phyloP scores from a whole-genome alignment of 2,797 vertebrate species.

The Microctenopoma stevenorrisi region DNA sequence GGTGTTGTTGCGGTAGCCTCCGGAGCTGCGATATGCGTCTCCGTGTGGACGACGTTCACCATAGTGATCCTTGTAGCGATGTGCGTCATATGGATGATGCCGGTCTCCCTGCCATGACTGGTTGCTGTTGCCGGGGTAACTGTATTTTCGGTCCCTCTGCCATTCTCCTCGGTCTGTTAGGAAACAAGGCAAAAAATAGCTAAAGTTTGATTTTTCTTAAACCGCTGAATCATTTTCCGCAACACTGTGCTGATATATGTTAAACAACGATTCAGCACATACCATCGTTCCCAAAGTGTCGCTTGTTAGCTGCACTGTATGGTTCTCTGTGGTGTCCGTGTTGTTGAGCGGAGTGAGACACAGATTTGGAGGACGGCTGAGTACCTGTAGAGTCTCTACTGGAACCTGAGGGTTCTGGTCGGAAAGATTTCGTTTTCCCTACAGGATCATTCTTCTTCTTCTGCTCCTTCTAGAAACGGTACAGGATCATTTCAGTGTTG shows the following conservation, averaged over 20 bases:
- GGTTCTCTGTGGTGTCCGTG: constrained; percentile 92
- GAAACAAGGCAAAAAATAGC: background rate
- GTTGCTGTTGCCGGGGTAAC: constrained; percentile 89
- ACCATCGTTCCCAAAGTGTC: constrained; percentile 91
- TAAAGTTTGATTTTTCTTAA: background rate
- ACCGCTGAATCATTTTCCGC: constrained; percentile 34
- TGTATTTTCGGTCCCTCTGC: constrained; percentile 96
- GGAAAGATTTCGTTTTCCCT: constrained; percentile 88
- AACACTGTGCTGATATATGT: too few species aligned
- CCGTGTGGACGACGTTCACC: constrained; percentile 89
- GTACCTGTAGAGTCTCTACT: constrained; percentile 89
- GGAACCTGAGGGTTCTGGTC: constrained; percentile 90
- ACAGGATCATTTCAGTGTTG: constrained; percentile 2
- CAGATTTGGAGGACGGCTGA: constrained; percentile 85
- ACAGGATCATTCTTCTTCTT: constrained; percentile 92
- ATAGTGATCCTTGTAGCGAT: constrained; percentile 97
- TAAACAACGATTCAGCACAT: background rate
- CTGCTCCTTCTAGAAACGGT: constrained; percentile 87
- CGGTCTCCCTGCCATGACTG: constrained; percentile 94
- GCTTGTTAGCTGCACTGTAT: constrained; percentile 88
- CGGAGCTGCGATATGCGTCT: constrained; percentile 91
- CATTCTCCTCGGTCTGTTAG: constrained; percentile 93
- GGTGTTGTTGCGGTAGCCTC: constrained; percentile 89
- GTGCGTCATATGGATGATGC: constrained; percentile 92
- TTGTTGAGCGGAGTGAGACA: constrained; percentile 76